Evolutionary conservation across 2,888 invertebrate species (phyloP).

Genomic region (Macrosoma leucophasiata): DNA sequence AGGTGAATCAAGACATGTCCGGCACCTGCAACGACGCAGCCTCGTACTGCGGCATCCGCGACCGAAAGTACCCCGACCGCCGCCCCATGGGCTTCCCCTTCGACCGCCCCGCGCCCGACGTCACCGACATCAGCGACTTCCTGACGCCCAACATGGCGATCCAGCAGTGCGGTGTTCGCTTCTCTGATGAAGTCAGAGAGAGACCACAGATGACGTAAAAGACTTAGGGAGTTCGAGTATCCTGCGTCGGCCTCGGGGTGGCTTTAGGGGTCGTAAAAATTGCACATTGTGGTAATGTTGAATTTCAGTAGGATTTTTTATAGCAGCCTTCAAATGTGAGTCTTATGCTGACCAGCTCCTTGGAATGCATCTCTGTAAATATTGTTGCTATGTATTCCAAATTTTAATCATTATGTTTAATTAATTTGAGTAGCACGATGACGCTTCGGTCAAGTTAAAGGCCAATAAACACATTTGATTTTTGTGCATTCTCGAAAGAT

Average conservation of each 20-base stretch:
- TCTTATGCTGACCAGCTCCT: too few relatives aligned
- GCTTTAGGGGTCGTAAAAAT: too few relatives aligned
- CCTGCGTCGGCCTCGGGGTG: not conserved
- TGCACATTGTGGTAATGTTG: too few relatives aligned
- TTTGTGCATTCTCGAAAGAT: too few relatives aligned
- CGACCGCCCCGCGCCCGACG: conserved; percentile 80
- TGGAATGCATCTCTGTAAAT: too few relatives aligned
- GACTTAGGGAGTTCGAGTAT: not conserved
- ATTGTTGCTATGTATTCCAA: too few relatives aligned
- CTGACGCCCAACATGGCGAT: conserved; percentile 84
- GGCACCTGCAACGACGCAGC: conserved; percentile 78
- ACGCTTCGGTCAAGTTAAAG: too few relatives aligned
- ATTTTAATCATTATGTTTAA: too few relatives aligned
- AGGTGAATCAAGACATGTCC: conserved; percentile 71
- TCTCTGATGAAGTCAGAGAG: conserved; percentile 70
- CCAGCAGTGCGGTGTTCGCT: conserved; percentile 74
- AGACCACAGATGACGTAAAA: conserved; percentile 36
- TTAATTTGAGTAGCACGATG: too few relatives aligned
- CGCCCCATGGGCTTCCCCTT: conserved; percentile 86
- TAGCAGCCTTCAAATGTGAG: too few relatives aligned
- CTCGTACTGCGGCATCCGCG: conserved; percentile 82
- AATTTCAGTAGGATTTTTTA: too few relatives aligned
- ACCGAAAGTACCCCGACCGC: conserved; percentile 80
- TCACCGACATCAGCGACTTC: conserved; percentile 77
- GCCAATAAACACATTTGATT: too few relatives aligned